These are phyloP conservation scores for Chascanopsetta lugubris DNA, from an alignment of 2,113 vertebrate genomes.

Conservation along the genomic window DNA sequence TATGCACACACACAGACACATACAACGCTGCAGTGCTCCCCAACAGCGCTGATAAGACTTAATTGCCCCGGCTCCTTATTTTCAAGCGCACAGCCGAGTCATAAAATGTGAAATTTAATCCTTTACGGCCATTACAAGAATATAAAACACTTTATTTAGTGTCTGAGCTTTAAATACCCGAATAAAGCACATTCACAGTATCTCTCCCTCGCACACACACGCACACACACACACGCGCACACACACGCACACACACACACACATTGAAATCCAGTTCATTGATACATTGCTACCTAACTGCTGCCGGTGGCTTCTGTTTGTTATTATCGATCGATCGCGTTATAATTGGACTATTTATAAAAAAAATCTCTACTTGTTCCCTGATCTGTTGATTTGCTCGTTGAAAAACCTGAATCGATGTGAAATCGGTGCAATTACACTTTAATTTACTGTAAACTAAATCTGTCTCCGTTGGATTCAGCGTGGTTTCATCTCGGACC, in stretches of 20 bases:
- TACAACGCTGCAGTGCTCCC: not conserved
- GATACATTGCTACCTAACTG: conserved; percentile 7
- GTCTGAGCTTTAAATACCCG: conserved; percentile 36
- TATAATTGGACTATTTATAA: not conserved
- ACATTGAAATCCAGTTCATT: conserved; percentile 8
- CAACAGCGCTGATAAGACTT: conserved; percentile 50
- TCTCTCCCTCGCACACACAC: conserved; percentile 12
- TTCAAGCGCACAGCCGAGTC: conserved; percentile 55
- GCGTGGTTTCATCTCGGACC: too few relatives aligned
- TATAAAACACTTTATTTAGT: conserved; percentile 44
- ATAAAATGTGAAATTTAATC: conserved; percentile 63
- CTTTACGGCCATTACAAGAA: conserved; percentile 59
- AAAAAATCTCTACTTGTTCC: too few relatives aligned
- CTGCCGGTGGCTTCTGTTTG: not conserved
- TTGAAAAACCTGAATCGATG: not conserved
- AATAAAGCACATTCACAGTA: conserved; percentile 24
- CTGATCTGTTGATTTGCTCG: not conserved
- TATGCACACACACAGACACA: not conserved
- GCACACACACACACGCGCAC: not conserved
- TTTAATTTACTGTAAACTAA: too few relatives aligned
- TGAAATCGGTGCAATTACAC: too few relatives aligned
- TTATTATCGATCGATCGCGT: not conserved
- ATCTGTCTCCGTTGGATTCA: too few relatives aligned
- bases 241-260: conserved; percentile 3
- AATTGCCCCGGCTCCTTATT: conserved; percentile 62